A percentile compares a stretch with the other conserved stretches of the same genome.
Evolutionary conservation across 2,888 invertebrate genomes (phyloP).

Genomic region (Eupithecia dodoneata): DNA sequence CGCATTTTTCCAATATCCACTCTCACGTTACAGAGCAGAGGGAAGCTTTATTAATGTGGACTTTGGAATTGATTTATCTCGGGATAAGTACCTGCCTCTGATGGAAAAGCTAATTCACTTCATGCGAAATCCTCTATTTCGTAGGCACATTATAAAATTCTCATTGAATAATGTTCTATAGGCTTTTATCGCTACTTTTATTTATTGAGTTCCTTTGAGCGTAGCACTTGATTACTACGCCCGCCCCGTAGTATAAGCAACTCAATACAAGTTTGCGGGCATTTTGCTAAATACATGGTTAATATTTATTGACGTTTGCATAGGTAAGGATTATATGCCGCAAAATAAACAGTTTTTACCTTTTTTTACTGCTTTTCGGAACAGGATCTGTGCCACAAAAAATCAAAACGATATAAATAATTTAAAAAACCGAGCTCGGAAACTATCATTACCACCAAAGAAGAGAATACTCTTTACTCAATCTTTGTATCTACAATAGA

Average conservation of each 20-base stretch:
- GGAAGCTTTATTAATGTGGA: constrained; percentile 34
- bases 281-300: background rate
- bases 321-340: background rate
- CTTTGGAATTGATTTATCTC: constrained; percentile 29
- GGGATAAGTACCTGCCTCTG: constrained; percentile 9
- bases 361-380: background rate
- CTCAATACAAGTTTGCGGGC: too few species aligned
- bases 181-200: background rate
- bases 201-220: background rate
- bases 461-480: too few species aligned
- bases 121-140: constrained; percentile 1
- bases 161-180: background rate
- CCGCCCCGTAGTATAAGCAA: background rate
- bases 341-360: background rate
- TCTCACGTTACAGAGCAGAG: constrained; percentile 20
- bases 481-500: too few species aligned
- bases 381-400: background rate
- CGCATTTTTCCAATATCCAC: constrained; percentile 41
- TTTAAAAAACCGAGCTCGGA: background rate
- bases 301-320: background rate
- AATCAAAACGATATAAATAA: background rate
- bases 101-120: constrained; percentile 15
- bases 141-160: background rate
- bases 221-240: background rate
- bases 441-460: background rate